Base-by-base conservation (phyloP, 2,888 invertebrate genomes). In the Onchidella celtica region DNA sequence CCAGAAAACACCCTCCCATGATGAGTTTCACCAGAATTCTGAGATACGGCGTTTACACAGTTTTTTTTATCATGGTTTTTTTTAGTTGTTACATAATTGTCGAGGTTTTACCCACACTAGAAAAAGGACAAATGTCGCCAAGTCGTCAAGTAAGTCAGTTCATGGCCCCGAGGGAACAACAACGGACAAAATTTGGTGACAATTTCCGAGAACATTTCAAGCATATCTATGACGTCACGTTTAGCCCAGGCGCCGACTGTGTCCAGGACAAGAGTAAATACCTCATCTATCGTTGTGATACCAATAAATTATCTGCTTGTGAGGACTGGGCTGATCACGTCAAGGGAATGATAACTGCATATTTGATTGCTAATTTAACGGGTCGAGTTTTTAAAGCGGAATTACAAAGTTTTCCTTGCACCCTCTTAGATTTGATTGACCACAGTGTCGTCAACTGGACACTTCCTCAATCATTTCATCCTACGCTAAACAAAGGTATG, bases 301-400 rank as follows among this genome's bases (percentile, higher is more conserved):
- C 57, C 1, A 57, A 21, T 21, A 78, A 40, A 66, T 57, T 78
- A 59, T 55, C 40, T 17, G 57, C 32, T 0, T 78, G 77, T 69
- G 68, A 14, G 2, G 77, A 66, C 17, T 68, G 55, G 68, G 55
- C 69, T 57, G 77, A 78, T 27, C 47, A 55, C 6, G 9, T 78
- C 0, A 68, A 68, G 36, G 77, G 77, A 4, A 78, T 78, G 59
- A 57, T 36, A 27, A 55, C 77, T 4, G 69, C 68, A 11, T 78
- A 78, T 38, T n/a, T 78, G 0, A 78, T 78, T 2, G 77, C 77
- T 24, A 78, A 78, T 32, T 38, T 78, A 59, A 79, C 80, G 32
- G 80, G 80, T 17, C 59, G 80, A 72, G 61, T 65, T 9, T 80
- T 80, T 24, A 80, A 80, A 29, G 68, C 32, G 14, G 80, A 80